Conservation (phyloP, 2,797 vertebrate genomes). For the Scarus forsteni region DNA sequence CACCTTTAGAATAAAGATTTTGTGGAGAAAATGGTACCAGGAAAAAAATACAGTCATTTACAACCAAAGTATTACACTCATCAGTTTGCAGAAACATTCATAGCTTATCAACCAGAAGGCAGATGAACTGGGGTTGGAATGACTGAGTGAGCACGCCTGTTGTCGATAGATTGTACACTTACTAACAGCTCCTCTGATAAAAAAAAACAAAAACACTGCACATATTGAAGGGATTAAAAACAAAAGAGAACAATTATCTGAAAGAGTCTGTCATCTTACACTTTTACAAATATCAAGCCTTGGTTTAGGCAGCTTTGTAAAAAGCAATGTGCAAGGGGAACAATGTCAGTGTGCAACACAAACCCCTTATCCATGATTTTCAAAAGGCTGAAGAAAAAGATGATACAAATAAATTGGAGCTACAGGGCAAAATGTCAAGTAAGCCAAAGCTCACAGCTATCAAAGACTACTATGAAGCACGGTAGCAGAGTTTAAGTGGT, state of each 20-base stretch:
- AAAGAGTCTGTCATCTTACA: neutral
- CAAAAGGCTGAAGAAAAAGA: constrained; percentile 19
- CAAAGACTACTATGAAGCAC: constrained; percentile 8
- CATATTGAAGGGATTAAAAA: neutral
- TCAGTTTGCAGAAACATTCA: too few species aligned
- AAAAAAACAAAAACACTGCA: neutral
- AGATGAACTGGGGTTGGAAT: neutral
- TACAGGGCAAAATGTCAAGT: constrained; percentile 13
- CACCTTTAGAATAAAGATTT: too few species aligned
- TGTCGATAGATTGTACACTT: neutral
- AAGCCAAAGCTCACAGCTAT: constrained; percentile 3
- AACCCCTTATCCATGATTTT: constrained; percentile 7
- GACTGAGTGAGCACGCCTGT: neutral
- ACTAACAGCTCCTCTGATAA: neutral
- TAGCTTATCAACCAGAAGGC: neutral
- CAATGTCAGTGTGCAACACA: constrained; percentile 1
- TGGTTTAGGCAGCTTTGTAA: constrained; percentile 11
- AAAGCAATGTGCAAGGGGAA: constrained; percentile 14
- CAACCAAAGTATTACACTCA: too few species aligned
- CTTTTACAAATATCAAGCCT: neutral
- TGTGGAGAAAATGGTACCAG: too few species aligned
- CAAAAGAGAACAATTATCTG: neutral
- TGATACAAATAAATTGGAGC: constrained; percentile 29
- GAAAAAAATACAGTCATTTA: too few species aligned
- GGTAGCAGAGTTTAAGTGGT: neutral